These are phyloP conservation scores for Mesocentrotus franciscanus DNA, from an alignment of 53 echinoderm and acorn worm genomes.

Conservation along the genomic window DNA sequence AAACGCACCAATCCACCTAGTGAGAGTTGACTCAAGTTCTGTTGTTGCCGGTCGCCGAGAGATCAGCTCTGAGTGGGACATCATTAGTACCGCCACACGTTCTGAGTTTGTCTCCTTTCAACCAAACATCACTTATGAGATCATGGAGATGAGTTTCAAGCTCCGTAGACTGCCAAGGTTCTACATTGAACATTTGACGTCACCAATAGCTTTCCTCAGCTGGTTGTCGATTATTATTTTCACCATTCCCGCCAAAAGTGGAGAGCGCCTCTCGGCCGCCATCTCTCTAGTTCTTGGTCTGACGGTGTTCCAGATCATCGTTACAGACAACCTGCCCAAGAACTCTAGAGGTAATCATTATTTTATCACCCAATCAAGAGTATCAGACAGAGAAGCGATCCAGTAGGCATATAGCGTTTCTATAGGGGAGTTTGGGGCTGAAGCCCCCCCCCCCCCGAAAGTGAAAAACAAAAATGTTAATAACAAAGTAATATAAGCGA, in stretches of 20 bases:
- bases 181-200: background rate
- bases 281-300: constrained; percentile 44
- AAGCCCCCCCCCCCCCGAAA: no score
- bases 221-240: background rate
- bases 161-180: constrained; percentile 10
- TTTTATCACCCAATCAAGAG: background rate
- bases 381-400: no score
- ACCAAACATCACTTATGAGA: background rate
- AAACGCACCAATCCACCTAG: background rate
- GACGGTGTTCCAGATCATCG: constrained; percentile 48
- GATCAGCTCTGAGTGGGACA: constrained; percentile 51
- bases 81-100: background rate
- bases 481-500: no score
- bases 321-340: constrained; percentile 35
- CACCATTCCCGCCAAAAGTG: constrained; percentile 24
- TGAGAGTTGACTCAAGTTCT: background rate
- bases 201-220: constrained; percentile 26
- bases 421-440: no score
- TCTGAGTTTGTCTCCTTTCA: background rate
- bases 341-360: constrained; percentile 26
- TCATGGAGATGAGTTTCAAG: background rate
- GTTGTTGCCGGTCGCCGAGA: no score
- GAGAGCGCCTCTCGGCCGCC: constrained; percentile 37
- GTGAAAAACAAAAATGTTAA: no score
- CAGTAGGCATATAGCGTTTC: no score